These are phyloP conservation scores for Coilia nasus DNA, from an alignment of 2,797 vertebrate species.

Conservation along the genomic window DNA sequence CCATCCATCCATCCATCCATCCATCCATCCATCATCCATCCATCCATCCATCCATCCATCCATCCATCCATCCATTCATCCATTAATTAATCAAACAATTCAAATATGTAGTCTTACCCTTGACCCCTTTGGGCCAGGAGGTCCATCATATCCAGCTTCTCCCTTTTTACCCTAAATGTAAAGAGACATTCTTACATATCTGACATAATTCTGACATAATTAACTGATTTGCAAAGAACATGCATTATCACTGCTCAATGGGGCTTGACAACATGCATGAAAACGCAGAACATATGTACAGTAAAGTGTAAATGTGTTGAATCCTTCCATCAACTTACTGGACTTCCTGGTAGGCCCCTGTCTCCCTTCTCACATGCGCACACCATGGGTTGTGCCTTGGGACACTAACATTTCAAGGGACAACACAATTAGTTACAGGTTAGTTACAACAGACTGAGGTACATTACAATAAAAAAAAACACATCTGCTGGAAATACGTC, in stretches of 20 bases:
- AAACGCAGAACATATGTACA: background rate
- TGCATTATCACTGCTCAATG: too few relatives aligned
- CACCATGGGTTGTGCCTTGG: slow-evolving; percentile 50
- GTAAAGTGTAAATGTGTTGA: background rate
- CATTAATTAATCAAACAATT: background rate
- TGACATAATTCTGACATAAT: too few relatives aligned
- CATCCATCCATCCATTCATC: background rate
- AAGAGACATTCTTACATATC: background rate
- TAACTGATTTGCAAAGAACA: background rate
- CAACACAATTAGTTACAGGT: background rate
- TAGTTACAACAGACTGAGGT: background rate
- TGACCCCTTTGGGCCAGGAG: slow-evolving; percentile 63
- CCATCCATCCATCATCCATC: background rate
- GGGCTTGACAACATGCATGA: background rate
- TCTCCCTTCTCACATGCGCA: slow-evolving; percentile 85
- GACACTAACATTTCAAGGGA: slow-evolving; percentile 74
- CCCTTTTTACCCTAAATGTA: slow-evolving; percentile 73
- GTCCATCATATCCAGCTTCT: slow-evolving; percentile 68
- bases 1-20: background rate
- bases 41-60: background rate
- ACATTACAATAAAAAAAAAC: background rate
- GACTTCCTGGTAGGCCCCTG: slow-evolving; percentile 74
- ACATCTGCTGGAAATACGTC: background rate
- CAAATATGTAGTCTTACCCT: slow-evolving; percentile 60
- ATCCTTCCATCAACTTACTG: slow-evolving; percentile 74